These are phyloP conservation scores for Tragelaphus scriptus DNA, from an alignment of 2,113 vertebrate genomes.

Conservation along the genomic window DNA sequence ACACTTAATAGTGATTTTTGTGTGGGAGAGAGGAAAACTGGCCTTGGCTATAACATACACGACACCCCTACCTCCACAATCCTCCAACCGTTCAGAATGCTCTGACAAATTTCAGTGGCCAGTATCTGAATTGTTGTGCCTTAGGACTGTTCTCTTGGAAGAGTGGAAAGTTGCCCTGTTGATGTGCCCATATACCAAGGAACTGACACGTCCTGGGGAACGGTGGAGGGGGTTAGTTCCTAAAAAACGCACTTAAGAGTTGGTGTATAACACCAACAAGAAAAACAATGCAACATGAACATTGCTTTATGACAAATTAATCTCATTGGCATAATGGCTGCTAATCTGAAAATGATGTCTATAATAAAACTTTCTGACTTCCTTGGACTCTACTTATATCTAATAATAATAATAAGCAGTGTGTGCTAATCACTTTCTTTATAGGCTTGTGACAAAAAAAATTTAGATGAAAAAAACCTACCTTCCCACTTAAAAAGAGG, in stretches of 20 bases:
- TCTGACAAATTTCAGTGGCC: background rate
- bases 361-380: background rate
- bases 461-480: background rate
- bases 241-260: background rate
- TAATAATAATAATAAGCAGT: background rate
- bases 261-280: background rate
- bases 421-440: background rate
- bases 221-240: accelerated
- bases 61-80: accelerated
- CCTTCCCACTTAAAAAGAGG: background rate
- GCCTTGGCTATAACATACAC: no score
- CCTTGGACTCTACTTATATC: background rate
- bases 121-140: background rate
- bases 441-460: background rate
- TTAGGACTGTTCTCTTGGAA: background rate
- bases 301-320: background rate
- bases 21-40: background rate
- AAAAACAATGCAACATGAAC: background rate
- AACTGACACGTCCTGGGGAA: background rate
- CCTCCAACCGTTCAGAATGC: no score
- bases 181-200: background rate
- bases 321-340: background rate
- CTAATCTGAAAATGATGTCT: no score
- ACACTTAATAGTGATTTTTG: background rate
- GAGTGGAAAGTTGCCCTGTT: background rate